Evolutionary conservation across 2,797 vertebrate species (phyloP).

Genomic region (Myotis myotis): DNA sequence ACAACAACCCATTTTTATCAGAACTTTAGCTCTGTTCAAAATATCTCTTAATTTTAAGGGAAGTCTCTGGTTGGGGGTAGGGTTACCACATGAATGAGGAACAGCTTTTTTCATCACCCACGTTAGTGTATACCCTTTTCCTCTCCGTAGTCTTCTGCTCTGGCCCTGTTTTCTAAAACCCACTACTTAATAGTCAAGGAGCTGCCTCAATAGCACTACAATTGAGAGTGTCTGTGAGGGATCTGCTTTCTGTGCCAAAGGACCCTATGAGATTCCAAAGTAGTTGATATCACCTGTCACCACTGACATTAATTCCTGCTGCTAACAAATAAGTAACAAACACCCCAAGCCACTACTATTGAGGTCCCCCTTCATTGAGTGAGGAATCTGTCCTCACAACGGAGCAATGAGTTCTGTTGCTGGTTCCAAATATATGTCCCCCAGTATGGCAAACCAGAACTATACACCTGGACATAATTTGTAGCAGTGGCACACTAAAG

Average conservation of each 20-base stretch:
- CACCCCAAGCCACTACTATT: neutral
- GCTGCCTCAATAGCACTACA: neutral
- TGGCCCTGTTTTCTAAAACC: neutral
- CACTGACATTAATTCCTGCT: neutral
- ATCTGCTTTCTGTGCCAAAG: neutral
- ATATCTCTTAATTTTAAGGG: neutral
- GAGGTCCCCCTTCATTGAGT: too few relatives aligned
- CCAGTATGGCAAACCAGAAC: neutral
- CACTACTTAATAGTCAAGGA: neutral
- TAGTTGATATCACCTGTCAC: neutral
- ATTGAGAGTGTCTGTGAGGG: neutral
- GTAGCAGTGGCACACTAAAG: neutral
- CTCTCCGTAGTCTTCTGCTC: neutral
- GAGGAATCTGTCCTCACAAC: neutral
- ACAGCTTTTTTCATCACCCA: neutral
- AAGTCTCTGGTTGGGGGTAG: neutral
- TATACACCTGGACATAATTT: neutral
- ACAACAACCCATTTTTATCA: neutral
- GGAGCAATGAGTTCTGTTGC: too few relatives aligned
- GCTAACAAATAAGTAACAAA: neutral
- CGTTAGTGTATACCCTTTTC: neutral
- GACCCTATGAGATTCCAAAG: neutral
- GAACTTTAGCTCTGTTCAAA: neutral
- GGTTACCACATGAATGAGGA: neutral
- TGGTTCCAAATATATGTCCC: fast-evolving